These are phyloP conservation scores for Pachypanchax playfairii DNA, from an alignment of 2,113 vertebrate genomes.

Conservation along the genomic window DNA sequence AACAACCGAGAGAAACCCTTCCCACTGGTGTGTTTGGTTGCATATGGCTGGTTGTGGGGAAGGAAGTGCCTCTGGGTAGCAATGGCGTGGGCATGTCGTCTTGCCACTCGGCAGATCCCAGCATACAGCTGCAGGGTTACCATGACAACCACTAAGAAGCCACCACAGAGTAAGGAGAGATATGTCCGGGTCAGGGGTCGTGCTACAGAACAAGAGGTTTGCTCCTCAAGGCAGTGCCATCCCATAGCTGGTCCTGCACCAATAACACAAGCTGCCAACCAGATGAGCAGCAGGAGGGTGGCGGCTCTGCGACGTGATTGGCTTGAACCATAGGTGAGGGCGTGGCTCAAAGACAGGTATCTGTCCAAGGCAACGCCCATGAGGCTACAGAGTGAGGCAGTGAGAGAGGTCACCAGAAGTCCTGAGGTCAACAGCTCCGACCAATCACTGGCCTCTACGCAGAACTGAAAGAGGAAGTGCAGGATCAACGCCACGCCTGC, in stretches of 20 bases:
- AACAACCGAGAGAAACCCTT: slow-evolving; percentile 79
- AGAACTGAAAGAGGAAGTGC: slow-evolving; percentile 88
- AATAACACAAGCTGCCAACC: slow-evolving; percentile 82
- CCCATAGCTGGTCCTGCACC: slow-evolving; percentile 89
- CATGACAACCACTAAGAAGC: slow-evolving; percentile 85
- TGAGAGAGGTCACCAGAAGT: slow-evolving; percentile 88
- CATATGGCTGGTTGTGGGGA: slow-evolving; percentile 83
- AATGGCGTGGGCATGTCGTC: slow-evolving; percentile 92
- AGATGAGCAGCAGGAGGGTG: slow-evolving; percentile 85
- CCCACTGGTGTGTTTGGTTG: slow-evolving; percentile 67
- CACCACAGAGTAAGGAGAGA: slow-evolving; percentile 85
- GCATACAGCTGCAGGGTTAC: slow-evolving; percentile 89
- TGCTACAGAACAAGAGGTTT: slow-evolving; percentile 82
- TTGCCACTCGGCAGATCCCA: slow-evolving; percentile 89
- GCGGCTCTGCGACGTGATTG: slow-evolving; percentile 85
- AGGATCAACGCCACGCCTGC: slow-evolving; percentile 88
- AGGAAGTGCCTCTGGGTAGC: slow-evolving; percentile 91
- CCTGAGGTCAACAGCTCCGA: slow-evolving; percentile 86
- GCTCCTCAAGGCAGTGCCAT: slow-evolving; percentile 89
- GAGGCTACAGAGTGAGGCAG: slow-evolving; percentile 89
- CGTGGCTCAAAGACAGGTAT: slow-evolving; percentile 91
- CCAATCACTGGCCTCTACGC: slow-evolving; percentile 76
- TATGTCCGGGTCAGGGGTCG: slow-evolving; percentile 87
- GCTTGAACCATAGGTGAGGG: slow-evolving; percentile 90
- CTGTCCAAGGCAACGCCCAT: slow-evolving; percentile 92